Conservation (phyloP, 2,113 vertebrate genomes). For the Istiophorus platypterus region DNA sequence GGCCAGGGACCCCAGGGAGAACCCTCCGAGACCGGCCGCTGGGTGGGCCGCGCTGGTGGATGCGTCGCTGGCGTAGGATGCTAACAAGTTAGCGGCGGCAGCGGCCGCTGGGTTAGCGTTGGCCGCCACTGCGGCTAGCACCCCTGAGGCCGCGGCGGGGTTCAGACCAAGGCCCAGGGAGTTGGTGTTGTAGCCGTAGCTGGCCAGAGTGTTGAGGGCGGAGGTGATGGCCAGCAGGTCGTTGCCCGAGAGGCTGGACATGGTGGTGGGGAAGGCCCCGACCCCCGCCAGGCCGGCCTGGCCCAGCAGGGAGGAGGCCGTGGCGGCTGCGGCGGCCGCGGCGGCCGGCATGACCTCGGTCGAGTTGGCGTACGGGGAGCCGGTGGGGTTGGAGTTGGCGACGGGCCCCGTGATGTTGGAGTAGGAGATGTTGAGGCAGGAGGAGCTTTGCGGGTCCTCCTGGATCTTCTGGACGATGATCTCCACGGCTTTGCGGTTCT, state of each 20-base stretch:
- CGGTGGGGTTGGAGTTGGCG: constrained; percentile 97
- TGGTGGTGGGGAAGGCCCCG: constrained; percentile 90
- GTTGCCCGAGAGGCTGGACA: constrained; percentile 93
- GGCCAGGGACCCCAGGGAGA: constrained; percentile 90
- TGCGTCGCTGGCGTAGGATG: constrained; percentile 92
- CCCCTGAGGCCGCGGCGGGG: constrained; percentile 90
- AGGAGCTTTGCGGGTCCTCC: constrained; percentile 95
- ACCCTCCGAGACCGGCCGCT: constrained; percentile 86
- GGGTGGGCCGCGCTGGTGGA: constrained; percentile 84
- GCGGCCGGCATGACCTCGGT: constrained; percentile 90
- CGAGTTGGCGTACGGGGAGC: constrained; percentile 94
- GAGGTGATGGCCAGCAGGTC: constrained; percentile 94
- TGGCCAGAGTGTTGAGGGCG: constrained; percentile 94
- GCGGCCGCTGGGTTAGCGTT: constrained; percentile 92
- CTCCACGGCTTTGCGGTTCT: constrained; percentile 93
- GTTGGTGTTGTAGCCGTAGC: constrained; percentile 96
- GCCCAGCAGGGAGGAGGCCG: constrained; percentile 90
- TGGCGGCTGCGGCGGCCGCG: constrained; percentile 85
- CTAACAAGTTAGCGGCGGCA: constrained; percentile 91
- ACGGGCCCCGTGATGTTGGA: constrained; percentile 94
- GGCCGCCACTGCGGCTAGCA: constrained; percentile 90
- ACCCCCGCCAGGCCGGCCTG: constrained; percentile 89
- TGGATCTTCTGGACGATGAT: constrained; percentile 97
- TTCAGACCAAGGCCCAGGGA: constrained; percentile 93
- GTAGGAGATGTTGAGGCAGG: constrained; percentile 96